Percentiles rank a stretch among this genome's conserved stretches.
phyloP scores from a whole-genome alignment of 2,113 vertebrate genomes.

The Protobothrops flavoviridis region DNA sequence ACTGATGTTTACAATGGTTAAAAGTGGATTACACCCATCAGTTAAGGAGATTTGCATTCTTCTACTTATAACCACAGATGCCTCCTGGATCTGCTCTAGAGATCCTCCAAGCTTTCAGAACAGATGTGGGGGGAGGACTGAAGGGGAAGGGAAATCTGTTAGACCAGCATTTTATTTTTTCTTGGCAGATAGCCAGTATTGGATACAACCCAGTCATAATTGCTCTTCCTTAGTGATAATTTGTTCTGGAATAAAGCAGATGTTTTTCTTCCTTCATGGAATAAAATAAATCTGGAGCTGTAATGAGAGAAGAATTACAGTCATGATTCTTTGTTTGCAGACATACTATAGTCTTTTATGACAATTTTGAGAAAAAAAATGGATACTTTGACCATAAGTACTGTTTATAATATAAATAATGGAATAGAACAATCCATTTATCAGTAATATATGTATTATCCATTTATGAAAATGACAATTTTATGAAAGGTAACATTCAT shows the following conservation, averaged over 20 bases:
- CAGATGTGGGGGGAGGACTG: not conserved
- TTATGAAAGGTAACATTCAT: not conserved
- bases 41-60: not conserved
- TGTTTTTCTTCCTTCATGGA: constrained; percentile 24
- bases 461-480: not conserved
- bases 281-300: not conserved
- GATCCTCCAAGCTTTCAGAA: not conserved
- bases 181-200: not conserved
- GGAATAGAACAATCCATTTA: not conserved
- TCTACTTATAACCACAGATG: not conserved
- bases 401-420: not conserved
- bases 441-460: not conserved
- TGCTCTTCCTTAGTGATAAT: not conserved
- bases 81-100: not conserved
- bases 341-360: not conserved
- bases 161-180: not conserved
- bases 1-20: not conserved
- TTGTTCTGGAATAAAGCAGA: constrained; percentile 22
- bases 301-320: not conserved
- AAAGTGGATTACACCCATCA: not conserved
- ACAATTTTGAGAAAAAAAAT: not conserved
- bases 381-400: not conserved
- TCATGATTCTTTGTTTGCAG: not conserved
- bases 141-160: not conserved
- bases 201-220: not conserved